These are phyloP conservation scores for Eulithis testata DNA, from an alignment of 2,888 invertebrate species.

Conservation along the genomic window DNA sequence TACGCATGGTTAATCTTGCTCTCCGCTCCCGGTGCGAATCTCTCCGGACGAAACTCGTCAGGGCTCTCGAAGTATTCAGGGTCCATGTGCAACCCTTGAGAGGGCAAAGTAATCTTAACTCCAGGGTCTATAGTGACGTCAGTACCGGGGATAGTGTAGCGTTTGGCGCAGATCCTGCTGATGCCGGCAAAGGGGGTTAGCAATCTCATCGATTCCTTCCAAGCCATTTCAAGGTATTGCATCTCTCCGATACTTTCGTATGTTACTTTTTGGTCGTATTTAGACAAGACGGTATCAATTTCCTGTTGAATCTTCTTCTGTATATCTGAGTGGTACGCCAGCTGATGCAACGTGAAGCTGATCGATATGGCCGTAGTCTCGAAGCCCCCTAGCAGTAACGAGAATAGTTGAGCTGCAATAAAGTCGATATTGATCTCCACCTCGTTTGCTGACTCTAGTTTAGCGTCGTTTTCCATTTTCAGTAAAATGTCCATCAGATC, in stretches of 20 bases:
- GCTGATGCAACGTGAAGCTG: conserved; percentile 51
- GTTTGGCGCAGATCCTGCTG: conserved; percentile 42
- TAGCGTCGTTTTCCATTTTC: conserved; percentile 39
- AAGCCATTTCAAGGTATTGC: conserved; percentile 45
- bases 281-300: conserved; percentile 49
- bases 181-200: conserved; percentile 47
- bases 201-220: conserved; percentile 51
- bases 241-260: conserved; percentile 50
- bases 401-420: conserved; percentile 48
- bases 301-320: conserved; percentile 57
- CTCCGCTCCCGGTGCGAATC: conserved; percentile 44
- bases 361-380: conserved; percentile 53
- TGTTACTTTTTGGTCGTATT: conserved; percentile 45
- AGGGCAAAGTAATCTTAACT: conserved; percentile 46
- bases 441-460: conserved; percentile 8
- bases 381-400: conserved; percentile 50
- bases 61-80: conserved; percentile 50
- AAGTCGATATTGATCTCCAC: conserved; percentile 28
- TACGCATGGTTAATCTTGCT: conserved; percentile 40
- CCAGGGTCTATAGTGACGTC: conserved; percentile 50
- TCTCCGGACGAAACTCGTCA: conserved; percentile 50
- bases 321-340: conserved; percentile 55
- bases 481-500: conserved; percentile 52
- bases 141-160: conserved; percentile 46
- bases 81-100: conserved; percentile 52